These are phyloP conservation scores for Electrophaes corylata DNA, from an alignment of 2,888 invertebrate genomes.

Conservation along the genomic window DNA sequence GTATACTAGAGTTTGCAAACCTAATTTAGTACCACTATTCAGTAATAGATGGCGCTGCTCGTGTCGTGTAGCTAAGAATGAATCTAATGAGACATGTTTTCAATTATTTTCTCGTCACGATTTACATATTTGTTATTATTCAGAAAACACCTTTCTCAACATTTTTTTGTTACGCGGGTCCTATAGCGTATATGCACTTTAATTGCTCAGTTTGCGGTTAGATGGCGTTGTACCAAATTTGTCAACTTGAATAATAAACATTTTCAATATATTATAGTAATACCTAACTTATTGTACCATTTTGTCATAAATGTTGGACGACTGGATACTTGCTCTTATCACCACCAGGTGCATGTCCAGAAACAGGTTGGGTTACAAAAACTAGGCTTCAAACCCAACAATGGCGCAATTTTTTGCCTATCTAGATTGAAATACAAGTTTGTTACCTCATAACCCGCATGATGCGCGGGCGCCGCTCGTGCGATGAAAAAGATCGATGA, in stretches of 20 bases:
- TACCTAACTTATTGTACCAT: no score
- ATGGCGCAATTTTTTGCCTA: conserved; percentile 62
- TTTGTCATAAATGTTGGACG: no score
- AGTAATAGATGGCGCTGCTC: conserved; percentile 44
- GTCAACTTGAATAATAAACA: no score
- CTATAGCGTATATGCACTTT: no score
- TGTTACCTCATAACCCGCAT: conserved; percentile 54
- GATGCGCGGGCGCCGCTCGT: conserved; percentile 35
- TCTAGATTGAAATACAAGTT: conserved; percentile 63
- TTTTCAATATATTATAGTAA: no score
- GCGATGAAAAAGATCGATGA: conserved; percentile 38
- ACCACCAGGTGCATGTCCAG: conserved; percentile 21
- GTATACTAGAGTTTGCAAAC: not conserved
- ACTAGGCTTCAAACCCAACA: conserved; percentile 51
- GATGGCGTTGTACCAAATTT: no score
- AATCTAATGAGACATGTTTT: not conserved
- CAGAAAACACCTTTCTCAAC: no score
- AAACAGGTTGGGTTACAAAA: conserved; percentile 54
- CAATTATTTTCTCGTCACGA: no score
- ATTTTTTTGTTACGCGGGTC: no score
- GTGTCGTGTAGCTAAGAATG: not conserved
- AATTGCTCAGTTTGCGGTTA: no score
- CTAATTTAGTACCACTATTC: conserved; percentile 39
- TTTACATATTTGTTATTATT: no score
- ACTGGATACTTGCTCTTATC: no score